Evolutionary conservation across 1,140 invertebrate species (phyloP).

Genomic region (Helicorthomorpha holstii): DNA sequence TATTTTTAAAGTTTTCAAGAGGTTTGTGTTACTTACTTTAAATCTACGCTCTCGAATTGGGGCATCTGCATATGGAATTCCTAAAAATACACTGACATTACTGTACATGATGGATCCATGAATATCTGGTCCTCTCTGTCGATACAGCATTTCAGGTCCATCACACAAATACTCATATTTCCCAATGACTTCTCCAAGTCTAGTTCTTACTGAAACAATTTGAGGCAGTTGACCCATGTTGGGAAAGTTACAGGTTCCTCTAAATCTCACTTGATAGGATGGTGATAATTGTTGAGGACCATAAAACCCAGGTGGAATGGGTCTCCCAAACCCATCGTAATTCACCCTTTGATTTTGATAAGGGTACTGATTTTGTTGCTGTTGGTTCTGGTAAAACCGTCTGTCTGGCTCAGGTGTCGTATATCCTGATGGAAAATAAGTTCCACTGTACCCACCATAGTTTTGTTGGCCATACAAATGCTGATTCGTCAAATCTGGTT

Average conservation of each 20-base stretch:
- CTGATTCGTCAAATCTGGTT: too few relatives aligned
- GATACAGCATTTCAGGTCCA: slow-evolving; percentile 8
- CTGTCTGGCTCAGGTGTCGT: too few relatives aligned
- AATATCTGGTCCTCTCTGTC: slow-evolving; percentile 27
- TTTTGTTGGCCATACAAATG: too few relatives aligned
- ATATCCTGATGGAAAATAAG: too few relatives aligned
- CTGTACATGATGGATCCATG: slow-evolving; percentile 24
- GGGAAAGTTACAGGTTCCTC: not conserved
- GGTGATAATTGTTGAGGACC: not conserved
- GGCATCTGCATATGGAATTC: slow-evolving; percentile 78
- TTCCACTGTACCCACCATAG: too few relatives aligned
- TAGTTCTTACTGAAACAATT: slow-evolving; percentile 10
- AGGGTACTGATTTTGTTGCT: too few relatives aligned
- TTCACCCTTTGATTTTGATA: too few relatives aligned
- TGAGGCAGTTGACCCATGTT: not conserved
- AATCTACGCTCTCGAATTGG: slow-evolving; percentile 67
- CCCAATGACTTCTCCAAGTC: slow-evolving; percentile 13
- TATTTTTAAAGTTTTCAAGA: too few relatives aligned
- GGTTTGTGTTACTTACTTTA: slow-evolving; percentile 33
- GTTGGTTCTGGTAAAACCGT: not conserved
- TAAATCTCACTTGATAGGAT: not conserved
- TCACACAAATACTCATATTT: slow-evolving; percentile 14
- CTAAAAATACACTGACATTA: slow-evolving; percentile 61
- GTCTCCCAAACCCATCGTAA: not conserved
- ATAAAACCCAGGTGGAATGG: not conserved